phyloP scores from a whole-genome alignment of 2,113 vertebrate species.

The Ctenodactylus gundi region DNA sequence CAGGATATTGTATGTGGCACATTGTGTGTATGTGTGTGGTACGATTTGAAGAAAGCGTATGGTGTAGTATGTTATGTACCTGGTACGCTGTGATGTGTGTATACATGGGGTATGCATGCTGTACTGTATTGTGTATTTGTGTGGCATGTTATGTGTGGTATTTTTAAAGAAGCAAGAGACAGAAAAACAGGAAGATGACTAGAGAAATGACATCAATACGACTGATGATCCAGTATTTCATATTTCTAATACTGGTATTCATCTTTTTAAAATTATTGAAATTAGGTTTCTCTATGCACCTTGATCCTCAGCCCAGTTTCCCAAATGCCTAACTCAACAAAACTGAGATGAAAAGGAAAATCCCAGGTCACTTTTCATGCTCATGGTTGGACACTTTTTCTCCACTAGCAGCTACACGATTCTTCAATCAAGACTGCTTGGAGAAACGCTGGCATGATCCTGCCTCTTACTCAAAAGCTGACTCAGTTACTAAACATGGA shows the following conservation, averaged over 20 bases:
- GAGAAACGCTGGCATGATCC: not conserved
- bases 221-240: conserved; percentile 55
- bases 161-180: not conserved
- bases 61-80: not conserved
- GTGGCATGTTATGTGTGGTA: not conserved
- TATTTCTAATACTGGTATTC: conserved; percentile 16
- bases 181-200: not conserved
- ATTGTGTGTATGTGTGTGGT: not conserved
- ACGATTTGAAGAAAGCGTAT: too few relatives aligned
- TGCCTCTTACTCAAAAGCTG: conserved; percentile 42
- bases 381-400: not conserved
- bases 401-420: not conserved
- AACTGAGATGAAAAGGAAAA: not conserved
- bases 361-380: not conserved
- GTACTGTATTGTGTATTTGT: too few relatives aligned
- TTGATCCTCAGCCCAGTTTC: not conserved
- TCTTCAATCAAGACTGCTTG: not conserved
- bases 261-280: not conserved
- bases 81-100: too few relatives aligned
- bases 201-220: not conserved
- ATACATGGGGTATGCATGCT: not conserved
- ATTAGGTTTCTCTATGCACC: not conserved
- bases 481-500: conserved; percentile 30
- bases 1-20: not conserved
- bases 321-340: not conserved